A percentile compares a stretch with the other conserved stretches of the same genome.
phyloP scores from a whole-genome alignment of 2,113 vertebrate genomes.

The Spizaetus ornatus region DNA sequence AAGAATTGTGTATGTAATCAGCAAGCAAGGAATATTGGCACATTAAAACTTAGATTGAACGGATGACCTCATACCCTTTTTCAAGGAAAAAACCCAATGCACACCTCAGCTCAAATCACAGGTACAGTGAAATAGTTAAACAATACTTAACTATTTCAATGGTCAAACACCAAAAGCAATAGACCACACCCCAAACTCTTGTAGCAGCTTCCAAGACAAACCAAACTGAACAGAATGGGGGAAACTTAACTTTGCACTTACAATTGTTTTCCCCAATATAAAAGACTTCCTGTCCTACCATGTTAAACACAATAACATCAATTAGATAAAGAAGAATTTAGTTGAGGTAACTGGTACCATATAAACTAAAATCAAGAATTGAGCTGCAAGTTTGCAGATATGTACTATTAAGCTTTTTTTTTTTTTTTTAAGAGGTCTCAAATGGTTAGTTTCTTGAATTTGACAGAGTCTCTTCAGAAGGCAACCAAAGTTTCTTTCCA shows the following conservation, averaged over 20 bases:
- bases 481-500: not conserved
- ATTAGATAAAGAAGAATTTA: not conserved
- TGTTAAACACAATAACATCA: not conserved
- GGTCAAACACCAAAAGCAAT: not conserved
- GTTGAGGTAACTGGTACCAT: not conserved
- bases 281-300: not conserved
- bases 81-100: not conserved
- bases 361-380: not conserved
- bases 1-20: not conserved
- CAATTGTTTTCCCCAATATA: not conserved
- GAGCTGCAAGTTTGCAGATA: not conserved
- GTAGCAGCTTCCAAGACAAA: not conserved
- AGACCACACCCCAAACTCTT: not conserved
- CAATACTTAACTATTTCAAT: not conserved
- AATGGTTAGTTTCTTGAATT: not conserved
- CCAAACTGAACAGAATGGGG: not conserved
- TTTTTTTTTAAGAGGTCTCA: not conserved
- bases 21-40: not conserved
- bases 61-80: rapidly evolving
- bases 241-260: not conserved
- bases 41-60: not conserved
- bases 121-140: not conserved
- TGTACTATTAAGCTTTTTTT: not conserved
- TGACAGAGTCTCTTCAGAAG: not conserved
- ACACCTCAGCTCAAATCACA: not conserved